Evolutionary conservation across 2,888 invertebrate genomes (phyloP).

Genomic region (Lamellibrachia satsuma): DNA sequence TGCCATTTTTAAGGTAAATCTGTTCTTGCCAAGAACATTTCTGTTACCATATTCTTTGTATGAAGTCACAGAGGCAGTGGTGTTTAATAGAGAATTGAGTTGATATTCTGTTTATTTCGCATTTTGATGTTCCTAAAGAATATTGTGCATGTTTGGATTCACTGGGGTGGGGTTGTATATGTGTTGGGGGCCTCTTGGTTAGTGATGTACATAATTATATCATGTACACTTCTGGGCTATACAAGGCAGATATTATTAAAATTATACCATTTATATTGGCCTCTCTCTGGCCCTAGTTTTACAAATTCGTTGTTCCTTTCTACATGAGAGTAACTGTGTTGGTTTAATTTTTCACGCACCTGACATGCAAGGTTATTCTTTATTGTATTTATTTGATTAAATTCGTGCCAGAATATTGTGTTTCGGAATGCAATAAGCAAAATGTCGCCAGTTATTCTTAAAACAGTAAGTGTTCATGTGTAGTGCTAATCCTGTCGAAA

Average conservation of each 20-base stretch:
- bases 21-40: not conserved
- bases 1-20: not conserved
- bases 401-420: not conserved
- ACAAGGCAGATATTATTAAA: not conserved
- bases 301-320: not conserved
- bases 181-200: not conserved
- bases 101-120: not conserved
- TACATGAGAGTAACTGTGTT: not conserved
- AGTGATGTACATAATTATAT: not conserved
- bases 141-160: not conserved
- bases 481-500: not conserved
- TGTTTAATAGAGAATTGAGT: conserved; percentile 5
- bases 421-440: not conserved
- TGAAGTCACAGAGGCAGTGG: not conserved
- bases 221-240: not conserved
- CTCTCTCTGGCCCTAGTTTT: not conserved
- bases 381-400: not conserved
- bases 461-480: not conserved
- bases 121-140: not conserved
- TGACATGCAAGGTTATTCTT: not conserved
- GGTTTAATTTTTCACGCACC: not conserved
- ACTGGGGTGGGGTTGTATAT: not conserved
- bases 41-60: not conserved
- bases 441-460: not conserved
- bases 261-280: not conserved